phyloP scores from a whole-genome alignment of 1,140 invertebrate genomes.

The Trichonephila inaurata region DNA sequence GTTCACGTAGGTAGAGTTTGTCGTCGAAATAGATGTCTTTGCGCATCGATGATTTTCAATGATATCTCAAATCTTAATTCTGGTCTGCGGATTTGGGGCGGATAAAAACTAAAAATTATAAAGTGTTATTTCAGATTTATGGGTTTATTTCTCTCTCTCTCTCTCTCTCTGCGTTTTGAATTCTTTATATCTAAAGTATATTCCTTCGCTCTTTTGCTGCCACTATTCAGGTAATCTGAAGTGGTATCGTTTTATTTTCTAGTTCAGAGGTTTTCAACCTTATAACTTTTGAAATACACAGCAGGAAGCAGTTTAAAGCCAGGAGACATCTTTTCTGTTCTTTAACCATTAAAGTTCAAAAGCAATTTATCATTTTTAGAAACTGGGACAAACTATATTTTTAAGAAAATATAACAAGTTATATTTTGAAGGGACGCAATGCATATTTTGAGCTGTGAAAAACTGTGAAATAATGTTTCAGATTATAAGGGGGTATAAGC shows the following conservation, averaged over 20 bases:
- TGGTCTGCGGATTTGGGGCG: neutral
- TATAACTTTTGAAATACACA: too few species aligned
- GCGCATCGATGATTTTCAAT: conserved; percentile 16
- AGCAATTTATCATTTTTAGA: too few species aligned
- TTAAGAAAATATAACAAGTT: too few species aligned
- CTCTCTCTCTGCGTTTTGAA: neutral
- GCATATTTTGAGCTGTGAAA: too few species aligned
- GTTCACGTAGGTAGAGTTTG: conserved; percentile 20
- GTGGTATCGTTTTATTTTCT: neutral
- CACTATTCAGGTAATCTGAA: neutral
- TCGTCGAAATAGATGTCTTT: neutral
- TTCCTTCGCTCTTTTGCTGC: neutral
- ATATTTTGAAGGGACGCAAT: too few species aligned
- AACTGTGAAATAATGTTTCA: too few species aligned
- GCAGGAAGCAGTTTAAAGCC: too few species aligned
- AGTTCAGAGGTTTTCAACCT: neutral
- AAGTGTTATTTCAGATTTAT: conserved; percentile 32
- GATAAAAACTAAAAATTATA: conserved; percentile 14
- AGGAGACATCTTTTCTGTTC: too few species aligned
- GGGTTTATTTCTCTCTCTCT: conserved; percentile 6
- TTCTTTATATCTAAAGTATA: neutral
- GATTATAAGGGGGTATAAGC: too few species aligned
- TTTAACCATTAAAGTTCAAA: too few species aligned
- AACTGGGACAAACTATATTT: too few species aligned
- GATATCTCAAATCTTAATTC: conserved; percentile 21